Conservation (phyloP, 2,888 invertebrate genomes). For the Psococerastis gibbosa region DNA sequence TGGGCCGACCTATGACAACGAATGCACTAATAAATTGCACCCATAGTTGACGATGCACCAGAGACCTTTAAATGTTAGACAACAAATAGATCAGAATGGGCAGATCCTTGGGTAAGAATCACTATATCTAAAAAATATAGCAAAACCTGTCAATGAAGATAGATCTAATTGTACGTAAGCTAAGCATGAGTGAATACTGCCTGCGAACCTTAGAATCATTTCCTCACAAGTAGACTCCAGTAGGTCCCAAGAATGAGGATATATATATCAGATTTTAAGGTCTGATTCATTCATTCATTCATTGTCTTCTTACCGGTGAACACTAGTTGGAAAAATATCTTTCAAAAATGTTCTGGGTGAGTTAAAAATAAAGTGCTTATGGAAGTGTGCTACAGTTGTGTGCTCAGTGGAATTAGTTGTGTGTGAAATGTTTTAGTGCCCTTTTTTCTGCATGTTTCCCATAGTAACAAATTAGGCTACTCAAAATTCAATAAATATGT, state of each 20-base stretch:
- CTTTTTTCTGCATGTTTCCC: too few relatives aligned
- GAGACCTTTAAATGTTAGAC: background rate
- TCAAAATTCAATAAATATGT: too few relatives aligned
- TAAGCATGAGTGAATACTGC: background rate
- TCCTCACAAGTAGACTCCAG: background rate
- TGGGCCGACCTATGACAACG: too few relatives aligned
- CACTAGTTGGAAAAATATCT: background rate
- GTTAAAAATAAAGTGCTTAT: background rate
- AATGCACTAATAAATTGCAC: too few relatives aligned
- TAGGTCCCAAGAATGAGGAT: background rate
- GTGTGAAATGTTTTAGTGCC: too few relatives aligned
- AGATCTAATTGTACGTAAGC: too few relatives aligned
- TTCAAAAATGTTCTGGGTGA: conserved; percentile 9
- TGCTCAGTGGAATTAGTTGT: too few relatives aligned
- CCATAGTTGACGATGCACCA: too few relatives aligned
- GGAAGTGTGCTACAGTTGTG: too few relatives aligned
- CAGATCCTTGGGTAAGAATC: background rate
- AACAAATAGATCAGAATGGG: background rate
- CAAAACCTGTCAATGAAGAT: background rate
- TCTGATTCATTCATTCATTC: background rate
- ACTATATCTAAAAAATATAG: background rate
- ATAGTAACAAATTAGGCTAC: too few relatives aligned
- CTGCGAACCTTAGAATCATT: background rate
- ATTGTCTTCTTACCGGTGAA: background rate
- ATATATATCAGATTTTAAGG: background rate